phyloP scores from a whole-genome alignment of 2,113 vertebrate genomes.

The Eidolon helvum region DNA sequence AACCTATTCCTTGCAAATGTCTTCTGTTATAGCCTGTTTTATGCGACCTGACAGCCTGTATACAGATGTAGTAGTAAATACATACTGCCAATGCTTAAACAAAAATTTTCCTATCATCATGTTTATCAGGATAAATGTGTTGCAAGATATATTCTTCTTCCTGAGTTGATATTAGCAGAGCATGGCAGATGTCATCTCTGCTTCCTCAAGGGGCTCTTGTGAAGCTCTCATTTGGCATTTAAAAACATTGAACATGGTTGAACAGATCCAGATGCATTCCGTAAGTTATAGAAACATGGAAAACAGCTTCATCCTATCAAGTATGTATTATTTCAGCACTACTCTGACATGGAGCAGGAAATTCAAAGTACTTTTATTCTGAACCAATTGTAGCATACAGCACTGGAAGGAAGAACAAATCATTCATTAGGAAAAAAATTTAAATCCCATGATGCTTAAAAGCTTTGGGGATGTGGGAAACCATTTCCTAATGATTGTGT shows the following conservation, averaged over 20 bases:
- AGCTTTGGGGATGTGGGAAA: not conserved
- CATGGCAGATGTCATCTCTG: conserved; percentile 65
- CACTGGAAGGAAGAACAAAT: conserved; percentile 9
- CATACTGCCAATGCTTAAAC: conserved; percentile 68
- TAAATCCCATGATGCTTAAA: not conserved
- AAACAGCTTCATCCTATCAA: conserved; percentile 54
- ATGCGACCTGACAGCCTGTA: conserved; percentile 74
- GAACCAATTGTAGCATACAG: not conserved
- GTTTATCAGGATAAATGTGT: conserved; percentile 79
- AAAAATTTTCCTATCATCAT: conserved; percentile 66
- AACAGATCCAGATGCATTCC: conserved; percentile 68
- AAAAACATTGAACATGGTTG: conserved; percentile 69
- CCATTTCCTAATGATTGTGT: not conserved
- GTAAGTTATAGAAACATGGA: conserved; percentile 57
- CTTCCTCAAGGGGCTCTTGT: conserved; percentile 66
- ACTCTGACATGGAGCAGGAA: conserved; percentile 26
- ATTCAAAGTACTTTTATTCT: conserved; percentile 44
- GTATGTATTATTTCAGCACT: conserved; percentile 42
- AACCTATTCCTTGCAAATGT: conserved; percentile 60
- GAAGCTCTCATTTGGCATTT: conserved; percentile 71
- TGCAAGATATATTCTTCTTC: conserved; percentile 63
- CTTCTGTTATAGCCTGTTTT: conserved; percentile 70
- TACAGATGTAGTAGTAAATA: conserved; percentile 74
- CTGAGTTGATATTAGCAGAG: conserved; percentile 61
- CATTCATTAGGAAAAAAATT: conserved; percentile 30